Base-by-base conservation (phyloP, 2,113 vertebrate species). In the Ictidomys tridecemlineatus region DNA sequence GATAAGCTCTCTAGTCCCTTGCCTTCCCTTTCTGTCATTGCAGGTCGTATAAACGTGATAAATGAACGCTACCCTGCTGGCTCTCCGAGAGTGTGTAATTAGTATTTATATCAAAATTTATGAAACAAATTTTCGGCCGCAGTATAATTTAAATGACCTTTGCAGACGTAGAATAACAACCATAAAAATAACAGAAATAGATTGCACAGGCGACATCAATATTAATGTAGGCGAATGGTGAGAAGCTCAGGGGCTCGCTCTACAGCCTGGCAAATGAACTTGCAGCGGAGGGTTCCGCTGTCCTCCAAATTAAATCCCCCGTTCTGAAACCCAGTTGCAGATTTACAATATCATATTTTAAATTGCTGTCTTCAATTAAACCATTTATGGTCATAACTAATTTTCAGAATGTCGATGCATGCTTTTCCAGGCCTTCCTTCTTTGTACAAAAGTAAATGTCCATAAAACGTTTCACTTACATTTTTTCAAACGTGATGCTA, bases 21-120 rank as follows among this genome's bases (percentile, higher is more conserved):
- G 83, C 84, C 97, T 98, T 98, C 97, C 97, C 96, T 96, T 98
- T 98, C 98, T 98, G 98, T 98, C 98, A 98, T 97, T 97, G 97
- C 87, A 96, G 92, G 95, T 96, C 91, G 96, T 99, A 98, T 99
- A 98, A 99, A 98, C 96, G 97, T 99, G 98, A 99, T 98, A 98
- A 98, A 98, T 98, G 98, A 98, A 99, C 74, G 98, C 98, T 98
- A 98, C 98, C 98, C 99, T 98, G 98, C 98, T 99, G 98, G 98
- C 98, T 98, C 97, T 98, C 98, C 89, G 98, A 98, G 98, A 98
- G 97, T 97, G 97, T 98, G 98, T 98, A 99, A 98, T 99, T 99
- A 98, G 98, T 99, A 99, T 99, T 99, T 99, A 99, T 99, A 98
- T 98, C 98, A 98, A 99, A 98, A 98, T 98, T 98, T 99, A 98